phyloP scores from a whole-genome alignment of 1,140 invertebrate species.

The Hylaeus anthracinus region DNA sequence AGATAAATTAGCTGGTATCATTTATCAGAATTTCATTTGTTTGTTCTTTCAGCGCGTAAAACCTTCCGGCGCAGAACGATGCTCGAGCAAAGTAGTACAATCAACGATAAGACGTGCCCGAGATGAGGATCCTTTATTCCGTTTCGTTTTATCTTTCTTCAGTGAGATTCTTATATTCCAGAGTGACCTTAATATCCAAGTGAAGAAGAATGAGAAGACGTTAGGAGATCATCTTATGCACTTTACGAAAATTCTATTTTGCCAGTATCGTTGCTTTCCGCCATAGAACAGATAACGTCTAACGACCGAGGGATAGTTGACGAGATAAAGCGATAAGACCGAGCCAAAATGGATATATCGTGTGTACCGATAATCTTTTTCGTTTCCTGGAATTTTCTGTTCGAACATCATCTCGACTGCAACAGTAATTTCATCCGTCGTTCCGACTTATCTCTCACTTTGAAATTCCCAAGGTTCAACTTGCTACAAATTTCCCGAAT shows the following conservation, averaged over 20 bases:
- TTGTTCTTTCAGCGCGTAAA: constrained; percentile 25
- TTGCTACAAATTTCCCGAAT: too few relatives aligned
- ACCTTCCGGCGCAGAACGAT: neutral
- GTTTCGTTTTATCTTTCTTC: constrained; percentile 31
- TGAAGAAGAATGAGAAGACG: constrained; percentile 33
- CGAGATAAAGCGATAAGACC: constrained; percentile 2
- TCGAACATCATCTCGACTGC: neutral
- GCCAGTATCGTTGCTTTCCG: constrained; percentile 1
- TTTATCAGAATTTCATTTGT: constrained; percentile 37
- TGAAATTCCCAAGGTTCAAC: neutral
- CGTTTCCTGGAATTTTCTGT: too few relatives aligned
- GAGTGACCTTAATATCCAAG: constrained; percentile 44
- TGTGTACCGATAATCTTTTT: neutral
- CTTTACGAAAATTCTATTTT: constrained; percentile 40
- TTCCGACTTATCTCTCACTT: neutral
- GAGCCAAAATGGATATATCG: constrained; percentile 8
- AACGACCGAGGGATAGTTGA: neutral
- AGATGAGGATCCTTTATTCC: constrained; percentile 30
- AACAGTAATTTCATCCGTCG: neutral
- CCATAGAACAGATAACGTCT: neutral
- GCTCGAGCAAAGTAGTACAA: constrained; percentile 28
- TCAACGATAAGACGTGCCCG: constrained; percentile 32
- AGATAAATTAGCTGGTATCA: neutral
- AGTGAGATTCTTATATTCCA: constrained; percentile 38
- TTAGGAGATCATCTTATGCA: constrained; percentile 40